A percentile compares a stretch with the other conserved stretches of the same genome.
These are phyloP conservation scores for Arothron firmamentum DNA, from an alignment of 2,113 vertebrate species.

Conservation along the genomic window DNA sequence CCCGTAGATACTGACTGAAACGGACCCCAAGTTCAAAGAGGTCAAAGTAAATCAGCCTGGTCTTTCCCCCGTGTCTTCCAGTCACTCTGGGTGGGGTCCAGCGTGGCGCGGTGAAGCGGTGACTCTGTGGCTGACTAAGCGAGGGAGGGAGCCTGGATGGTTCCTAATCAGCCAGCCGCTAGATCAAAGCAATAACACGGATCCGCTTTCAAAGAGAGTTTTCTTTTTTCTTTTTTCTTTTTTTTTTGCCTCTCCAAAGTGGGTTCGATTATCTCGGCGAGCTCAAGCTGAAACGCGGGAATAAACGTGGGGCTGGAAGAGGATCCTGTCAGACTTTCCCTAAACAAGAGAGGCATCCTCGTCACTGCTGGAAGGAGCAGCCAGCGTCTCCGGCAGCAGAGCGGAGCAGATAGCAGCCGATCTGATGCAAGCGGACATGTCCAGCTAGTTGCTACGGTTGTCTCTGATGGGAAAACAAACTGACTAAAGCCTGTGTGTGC, in stretches of 20 bases:
- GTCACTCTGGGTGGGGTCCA: too few relatives aligned
- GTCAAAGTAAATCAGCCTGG: too few relatives aligned
- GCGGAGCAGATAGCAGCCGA: conserved; percentile 36
- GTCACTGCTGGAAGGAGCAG: conserved; percentile 25
- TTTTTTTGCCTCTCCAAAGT: conserved; percentile 20
- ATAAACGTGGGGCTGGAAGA: conserved; percentile 16
- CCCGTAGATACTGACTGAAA: too few relatives aligned
- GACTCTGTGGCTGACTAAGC: conserved; percentile 5
- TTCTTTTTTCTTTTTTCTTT: conserved; percentile 3
- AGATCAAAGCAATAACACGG: conserved; percentile 51
- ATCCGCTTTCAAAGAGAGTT: conserved; percentile 36
- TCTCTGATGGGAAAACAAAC: conserved; percentile 41
- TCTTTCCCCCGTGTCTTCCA: too few relatives aligned
- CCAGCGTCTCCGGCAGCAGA: conserved; percentile 27
- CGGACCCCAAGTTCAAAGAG: too few relatives aligned
- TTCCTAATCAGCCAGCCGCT: conserved; percentile 36
- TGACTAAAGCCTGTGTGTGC: conserved; percentile 16
- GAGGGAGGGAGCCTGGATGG: conserved; percentile 21
- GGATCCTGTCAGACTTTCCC: conserved; percentile 41
- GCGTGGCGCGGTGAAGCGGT: conserved; percentile 10
- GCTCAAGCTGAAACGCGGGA: conserved; percentile 22
- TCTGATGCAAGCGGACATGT: conserved; percentile 21
- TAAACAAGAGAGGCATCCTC: conserved; percentile 16
- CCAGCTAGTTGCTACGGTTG: conserved; percentile 34
- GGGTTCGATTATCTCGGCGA: conserved; percentile 40